These are phyloP conservation scores for Coilia nasus DNA, from an alignment of 2,797 vertebrate genomes.

Conservation along the genomic window DNA sequence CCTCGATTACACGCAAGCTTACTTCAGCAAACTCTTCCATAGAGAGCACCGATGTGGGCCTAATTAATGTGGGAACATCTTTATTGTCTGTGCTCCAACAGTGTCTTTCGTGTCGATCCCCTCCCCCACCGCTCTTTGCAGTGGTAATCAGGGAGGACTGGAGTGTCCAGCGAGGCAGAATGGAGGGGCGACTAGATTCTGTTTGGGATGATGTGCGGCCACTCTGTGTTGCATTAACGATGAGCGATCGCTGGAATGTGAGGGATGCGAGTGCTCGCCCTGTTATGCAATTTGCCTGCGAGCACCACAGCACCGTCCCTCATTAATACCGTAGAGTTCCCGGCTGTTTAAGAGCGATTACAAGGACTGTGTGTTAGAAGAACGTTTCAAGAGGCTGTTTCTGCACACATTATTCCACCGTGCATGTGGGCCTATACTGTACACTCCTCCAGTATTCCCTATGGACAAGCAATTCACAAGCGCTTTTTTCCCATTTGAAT, in stretches of 20 bases:
- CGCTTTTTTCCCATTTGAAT: constrained; percentile 22
- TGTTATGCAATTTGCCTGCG: constrained; percentile 53
- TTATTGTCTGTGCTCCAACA: constrained; percentile 11
- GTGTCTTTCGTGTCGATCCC: not conserved
- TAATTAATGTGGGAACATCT: not conserved
- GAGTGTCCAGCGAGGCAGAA: constrained; percentile 20
- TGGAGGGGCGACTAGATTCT: constrained; percentile 41
- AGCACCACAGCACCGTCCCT: constrained; percentile 40
- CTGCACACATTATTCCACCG: constrained; percentile 25
- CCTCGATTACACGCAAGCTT: constrained; percentile 13
- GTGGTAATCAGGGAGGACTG: not conserved
- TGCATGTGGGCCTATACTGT: constrained; percentile 31
- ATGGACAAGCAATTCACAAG: constrained; percentile 3
- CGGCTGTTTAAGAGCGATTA: constrained; percentile 56
- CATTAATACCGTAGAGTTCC: constrained; percentile 53
- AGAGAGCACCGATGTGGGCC: not conserved
- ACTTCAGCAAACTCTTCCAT: not conserved
- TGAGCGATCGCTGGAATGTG: constrained; percentile 46
- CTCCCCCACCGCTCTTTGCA: not conserved
- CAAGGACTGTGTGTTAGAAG: constrained; percentile 45
- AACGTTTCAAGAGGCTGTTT: constrained; percentile 28
- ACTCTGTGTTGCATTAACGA: constrained; percentile 51
- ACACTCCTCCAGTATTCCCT: constrained; percentile 20
- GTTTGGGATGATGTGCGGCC: constrained; percentile 50
- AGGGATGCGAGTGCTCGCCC: constrained; percentile 38